Percentiles rank a stretch among this genome's conserved stretches.
These are phyloP conservation scores for Heteractis magnifica DNA, from an alignment of 92 coral and sea anemone species.

Conservation along the genomic window DNA sequence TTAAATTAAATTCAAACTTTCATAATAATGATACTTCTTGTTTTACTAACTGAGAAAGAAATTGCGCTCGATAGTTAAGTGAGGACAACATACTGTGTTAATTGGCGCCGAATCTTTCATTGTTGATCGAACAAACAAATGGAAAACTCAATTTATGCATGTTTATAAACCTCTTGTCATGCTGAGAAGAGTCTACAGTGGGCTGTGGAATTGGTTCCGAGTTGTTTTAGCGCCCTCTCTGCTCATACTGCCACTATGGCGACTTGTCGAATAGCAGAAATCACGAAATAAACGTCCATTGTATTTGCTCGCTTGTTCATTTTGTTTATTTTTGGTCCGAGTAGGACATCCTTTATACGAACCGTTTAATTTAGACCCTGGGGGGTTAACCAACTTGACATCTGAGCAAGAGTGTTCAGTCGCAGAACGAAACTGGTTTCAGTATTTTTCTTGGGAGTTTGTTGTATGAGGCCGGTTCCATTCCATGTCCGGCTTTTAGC, in stretches of 20 bases:
- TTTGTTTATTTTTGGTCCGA: not conserved
- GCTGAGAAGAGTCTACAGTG: not conserved
- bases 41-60: not conserved
- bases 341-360: not conserved
- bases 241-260: not conserved
- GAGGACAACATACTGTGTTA: conserved; percentile 27
- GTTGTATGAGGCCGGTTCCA: conserved; percentile 8
- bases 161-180: conserved; percentile 14
- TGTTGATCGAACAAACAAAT: conserved; percentile 18
- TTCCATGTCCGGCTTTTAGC: conserved; percentile 16
- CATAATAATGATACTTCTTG: conserved; percentile 27
- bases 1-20: conserved; percentile 27
- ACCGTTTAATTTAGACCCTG: conserved; percentile 6
- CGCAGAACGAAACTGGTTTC: not conserved
- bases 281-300: not conserved
- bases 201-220: not conserved
- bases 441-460: not conserved
- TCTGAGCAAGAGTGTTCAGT: not conserved
- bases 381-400: conserved; percentile 2
- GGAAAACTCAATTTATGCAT: not conserved
- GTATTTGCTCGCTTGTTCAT: conserved; percentile 19
- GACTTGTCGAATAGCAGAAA: not conserved
- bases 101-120: conserved; percentile 18
- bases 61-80: conserved; percentile 3
- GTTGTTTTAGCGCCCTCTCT: not conserved